Percentiles rank a stretch among this genome's conserved stretches.
Evolutionary conservation across 2,888 invertebrate genomes (phyloP).

Genomic region (Branchinecta sandiegonensis): DNA sequence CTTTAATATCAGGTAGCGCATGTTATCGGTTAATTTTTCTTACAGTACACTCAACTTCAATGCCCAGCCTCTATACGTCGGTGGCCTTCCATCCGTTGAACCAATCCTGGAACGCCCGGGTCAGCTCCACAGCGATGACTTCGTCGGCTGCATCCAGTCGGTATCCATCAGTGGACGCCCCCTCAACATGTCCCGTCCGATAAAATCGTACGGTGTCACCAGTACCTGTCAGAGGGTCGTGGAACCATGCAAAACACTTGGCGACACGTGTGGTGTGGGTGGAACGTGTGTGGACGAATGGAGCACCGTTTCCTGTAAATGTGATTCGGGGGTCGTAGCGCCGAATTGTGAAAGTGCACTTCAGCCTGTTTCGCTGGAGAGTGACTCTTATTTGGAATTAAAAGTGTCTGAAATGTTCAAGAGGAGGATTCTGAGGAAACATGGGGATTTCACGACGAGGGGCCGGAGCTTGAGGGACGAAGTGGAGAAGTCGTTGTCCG

Average conservation of each 20-base stretch:
- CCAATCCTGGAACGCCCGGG: conserved; percentile 75
- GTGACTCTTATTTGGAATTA: conserved; percentile 63
- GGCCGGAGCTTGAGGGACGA: background rate
- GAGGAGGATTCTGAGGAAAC: conserved; percentile 34
- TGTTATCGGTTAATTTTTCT: conserved; percentile 30
- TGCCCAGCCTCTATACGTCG: conserved; percentile 67
- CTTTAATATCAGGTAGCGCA: background rate
- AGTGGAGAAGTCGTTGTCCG: conserved; percentile 40
- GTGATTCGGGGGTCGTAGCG: conserved; percentile 46
- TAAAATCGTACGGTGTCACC: conserved; percentile 54
- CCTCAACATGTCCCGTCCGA: conserved; percentile 61
- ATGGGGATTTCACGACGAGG: conserved; percentile 46
- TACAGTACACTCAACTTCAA: conserved; percentile 78
- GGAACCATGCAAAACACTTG: conserved; percentile 29
- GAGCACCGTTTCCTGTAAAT: conserved; percentile 48
- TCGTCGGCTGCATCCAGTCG: conserved; percentile 85
- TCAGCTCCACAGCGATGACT: conserved; percentile 78
- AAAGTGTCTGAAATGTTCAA: conserved; percentile 53
- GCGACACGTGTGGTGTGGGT: conserved; percentile 43
- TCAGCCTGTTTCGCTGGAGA: conserved; percentile 60
- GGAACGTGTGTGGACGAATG: conserved; percentile 71
- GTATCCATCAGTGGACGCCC: conserved; percentile 71
- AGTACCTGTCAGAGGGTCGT: conserved; percentile 57
- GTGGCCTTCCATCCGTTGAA: conserved; percentile 69
- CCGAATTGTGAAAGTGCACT: conserved; percentile 64